These are phyloP conservation scores for Hipposideros armiger DNA, from an alignment of 2,113 vertebrate species.

Conservation along the genomic window DNA sequence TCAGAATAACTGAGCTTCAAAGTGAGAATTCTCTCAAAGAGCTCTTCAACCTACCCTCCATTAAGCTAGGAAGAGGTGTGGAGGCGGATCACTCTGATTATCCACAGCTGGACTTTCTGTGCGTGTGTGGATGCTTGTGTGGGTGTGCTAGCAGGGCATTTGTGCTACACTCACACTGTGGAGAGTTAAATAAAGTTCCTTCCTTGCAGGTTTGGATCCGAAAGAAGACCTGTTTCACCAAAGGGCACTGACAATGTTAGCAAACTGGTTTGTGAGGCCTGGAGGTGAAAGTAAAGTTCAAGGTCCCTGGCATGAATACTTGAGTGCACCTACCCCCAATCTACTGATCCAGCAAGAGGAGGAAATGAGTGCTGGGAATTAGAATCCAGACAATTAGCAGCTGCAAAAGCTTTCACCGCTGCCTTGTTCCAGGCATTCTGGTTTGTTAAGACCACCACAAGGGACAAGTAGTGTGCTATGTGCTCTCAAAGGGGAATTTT, in stretches of 20 bases:
- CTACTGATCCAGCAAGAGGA: background rate
- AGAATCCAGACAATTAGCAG: background rate
- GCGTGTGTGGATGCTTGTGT: background rate
- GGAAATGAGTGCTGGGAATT: background rate
- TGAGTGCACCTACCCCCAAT: background rate
- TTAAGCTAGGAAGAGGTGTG: background rate
- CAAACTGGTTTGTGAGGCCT: background rate
- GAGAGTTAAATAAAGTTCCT: background rate
- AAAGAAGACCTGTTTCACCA: background rate
- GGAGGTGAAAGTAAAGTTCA: conserved; percentile 46
- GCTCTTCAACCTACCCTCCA: background rate
- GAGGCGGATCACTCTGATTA: background rate
- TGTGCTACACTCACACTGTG: background rate
- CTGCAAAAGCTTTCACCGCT: background rate
- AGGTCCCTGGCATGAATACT: background rate
- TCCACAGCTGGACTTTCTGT: background rate
- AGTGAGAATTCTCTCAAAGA: background rate
- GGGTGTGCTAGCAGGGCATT: background rate
- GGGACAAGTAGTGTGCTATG: background rate
- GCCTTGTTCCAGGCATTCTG: background rate
- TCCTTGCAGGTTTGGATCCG: background rate
- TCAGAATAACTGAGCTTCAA: background rate
- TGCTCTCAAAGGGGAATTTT: background rate
- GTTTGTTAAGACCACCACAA: background rate
- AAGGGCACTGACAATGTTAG: background rate